Evolutionary conservation across 2,113 vertebrate genomes (phyloP).

Genomic region (Gopherus flavomarginatus): DNA sequence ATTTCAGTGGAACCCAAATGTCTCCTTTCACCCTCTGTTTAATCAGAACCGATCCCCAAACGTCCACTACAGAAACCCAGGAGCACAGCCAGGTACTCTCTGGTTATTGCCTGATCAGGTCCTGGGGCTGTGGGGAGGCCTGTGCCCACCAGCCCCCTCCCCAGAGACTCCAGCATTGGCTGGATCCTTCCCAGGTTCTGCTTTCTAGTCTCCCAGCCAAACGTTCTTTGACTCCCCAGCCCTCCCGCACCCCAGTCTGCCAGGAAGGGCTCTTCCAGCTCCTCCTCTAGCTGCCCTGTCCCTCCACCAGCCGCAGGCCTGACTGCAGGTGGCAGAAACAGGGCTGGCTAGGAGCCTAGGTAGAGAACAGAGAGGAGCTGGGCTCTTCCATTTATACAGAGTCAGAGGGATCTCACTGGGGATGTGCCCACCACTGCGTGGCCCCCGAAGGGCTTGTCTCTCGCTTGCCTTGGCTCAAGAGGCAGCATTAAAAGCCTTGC

Average conservation of each 20-base stretch:
- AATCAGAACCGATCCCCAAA: not conserved
- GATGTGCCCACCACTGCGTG: slow-evolving; percentile 7
- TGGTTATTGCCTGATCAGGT: not conserved
- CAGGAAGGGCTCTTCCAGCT: not conserved
- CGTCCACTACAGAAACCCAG: not conserved
- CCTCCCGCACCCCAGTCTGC: not conserved
- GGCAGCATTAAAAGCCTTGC: slow-evolving; percentile 1
- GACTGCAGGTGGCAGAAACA: not conserved
- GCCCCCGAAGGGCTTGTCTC: slow-evolving; percentile 31
- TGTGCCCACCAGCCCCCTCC: not conserved
- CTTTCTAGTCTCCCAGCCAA: no score
- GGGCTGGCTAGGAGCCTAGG: rapidly evolving
- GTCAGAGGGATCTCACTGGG: slow-evolving; percentile 27
- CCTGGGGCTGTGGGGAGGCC: rapidly evolving
- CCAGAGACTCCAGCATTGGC: rapidly evolving
- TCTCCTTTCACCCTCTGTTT: not conserved
- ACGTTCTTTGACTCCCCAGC: not conserved
- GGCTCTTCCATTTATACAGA: not conserved
- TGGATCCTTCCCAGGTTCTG: not conserved
- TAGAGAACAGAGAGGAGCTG: not conserved
- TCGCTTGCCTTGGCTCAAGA: slow-evolving; percentile 8
- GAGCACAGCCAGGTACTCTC: not conserved
- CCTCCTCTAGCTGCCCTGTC: rapidly evolving
- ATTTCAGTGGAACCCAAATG: not conserved
- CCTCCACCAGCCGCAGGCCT: not conserved